A percentile compares a stretch with the other conserved stretches of the same genome.
Evolutionary conservation across 1,140 invertebrate species (phyloP).

Genomic region (Aporrectodea caliginosa): DNA sequence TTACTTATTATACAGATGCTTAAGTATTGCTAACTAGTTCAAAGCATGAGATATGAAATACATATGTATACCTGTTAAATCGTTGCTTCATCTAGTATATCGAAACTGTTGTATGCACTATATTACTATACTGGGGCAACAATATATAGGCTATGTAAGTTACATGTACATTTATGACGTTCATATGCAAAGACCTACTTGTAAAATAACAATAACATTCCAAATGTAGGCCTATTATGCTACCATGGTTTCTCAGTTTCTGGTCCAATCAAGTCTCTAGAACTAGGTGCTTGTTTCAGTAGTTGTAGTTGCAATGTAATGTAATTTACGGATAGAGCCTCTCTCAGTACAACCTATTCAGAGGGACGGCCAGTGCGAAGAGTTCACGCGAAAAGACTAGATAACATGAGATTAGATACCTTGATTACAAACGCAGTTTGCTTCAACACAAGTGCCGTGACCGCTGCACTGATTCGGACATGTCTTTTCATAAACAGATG

Average conservation of each 20-base stretch:
- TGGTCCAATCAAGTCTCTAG: not conserved
- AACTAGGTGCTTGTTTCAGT: not conserved
- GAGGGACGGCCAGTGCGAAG: not conserved
- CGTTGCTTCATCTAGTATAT: too few species aligned
- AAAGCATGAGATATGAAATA: too few species aligned
- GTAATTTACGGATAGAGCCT: not conserved
- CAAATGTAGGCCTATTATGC: too few species aligned
- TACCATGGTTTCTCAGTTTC: not conserved
- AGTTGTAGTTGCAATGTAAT: not conserved
- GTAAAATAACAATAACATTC: too few species aligned
- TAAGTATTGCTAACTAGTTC: too few species aligned
- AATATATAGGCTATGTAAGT: too few species aligned
- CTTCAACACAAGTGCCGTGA: not conserved
- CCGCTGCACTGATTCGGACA: not conserved
- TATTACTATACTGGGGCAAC: too few species aligned
- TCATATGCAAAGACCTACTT: too few species aligned
- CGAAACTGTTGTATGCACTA: too few species aligned
- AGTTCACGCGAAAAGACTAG: not conserved
- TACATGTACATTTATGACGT: too few species aligned
- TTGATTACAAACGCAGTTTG: not conserved
- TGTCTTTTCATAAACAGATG: not conserved
- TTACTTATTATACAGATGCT: too few species aligned
- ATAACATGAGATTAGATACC: not conserved
- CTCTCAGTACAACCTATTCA: not conserved
- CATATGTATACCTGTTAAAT: too few species aligned